Conservation (phyloP, 2,113 vertebrate species). For the Myrmecobius fasciatus region DNA sequence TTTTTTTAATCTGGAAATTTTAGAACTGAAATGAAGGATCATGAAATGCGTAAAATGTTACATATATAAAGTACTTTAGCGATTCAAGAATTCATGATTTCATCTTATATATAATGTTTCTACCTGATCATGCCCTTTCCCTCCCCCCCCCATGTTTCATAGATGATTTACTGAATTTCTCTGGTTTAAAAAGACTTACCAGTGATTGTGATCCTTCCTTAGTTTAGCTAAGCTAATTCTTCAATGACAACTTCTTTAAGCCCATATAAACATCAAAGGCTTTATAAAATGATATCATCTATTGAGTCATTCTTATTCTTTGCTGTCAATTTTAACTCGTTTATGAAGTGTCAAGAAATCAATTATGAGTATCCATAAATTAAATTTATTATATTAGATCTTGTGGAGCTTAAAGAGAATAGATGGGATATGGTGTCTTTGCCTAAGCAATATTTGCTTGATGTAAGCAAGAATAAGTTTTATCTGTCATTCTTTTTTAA, state of each 20-base stretch:
- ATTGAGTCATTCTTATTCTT: not conserved
- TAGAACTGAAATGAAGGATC: not conserved
- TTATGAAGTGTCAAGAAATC: not conserved
- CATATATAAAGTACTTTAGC: not conserved
- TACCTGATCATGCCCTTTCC: not conserved
- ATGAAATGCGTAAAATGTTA: not conserved
- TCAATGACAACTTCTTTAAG: not conserved
- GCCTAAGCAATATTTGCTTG: not conserved
- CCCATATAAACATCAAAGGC: not conserved
- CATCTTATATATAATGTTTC: not conserved
- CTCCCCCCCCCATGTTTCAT: not conserved
- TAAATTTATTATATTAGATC: not conserved
- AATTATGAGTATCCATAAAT: not conserved
- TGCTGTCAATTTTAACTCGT: not conserved
- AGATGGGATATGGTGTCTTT: not conserved
- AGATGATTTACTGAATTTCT: not conserved
- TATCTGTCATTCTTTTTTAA: too few species aligned
- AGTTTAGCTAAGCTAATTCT: not conserved
- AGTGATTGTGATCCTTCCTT: not conserved
- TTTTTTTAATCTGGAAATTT: not conserved
- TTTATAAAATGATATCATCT: not conserved
- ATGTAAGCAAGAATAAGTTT: not conserved
- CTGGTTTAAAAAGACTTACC: not conserved
- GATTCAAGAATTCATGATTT: not conserved
- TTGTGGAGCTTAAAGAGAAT: not conserved